A percentile compares a stretch with the other conserved stretches of the same genome.
phyloP scores from a whole-genome alignment of 1,140 invertebrate species.

The Pseudomyrmex sp. region DNA sequence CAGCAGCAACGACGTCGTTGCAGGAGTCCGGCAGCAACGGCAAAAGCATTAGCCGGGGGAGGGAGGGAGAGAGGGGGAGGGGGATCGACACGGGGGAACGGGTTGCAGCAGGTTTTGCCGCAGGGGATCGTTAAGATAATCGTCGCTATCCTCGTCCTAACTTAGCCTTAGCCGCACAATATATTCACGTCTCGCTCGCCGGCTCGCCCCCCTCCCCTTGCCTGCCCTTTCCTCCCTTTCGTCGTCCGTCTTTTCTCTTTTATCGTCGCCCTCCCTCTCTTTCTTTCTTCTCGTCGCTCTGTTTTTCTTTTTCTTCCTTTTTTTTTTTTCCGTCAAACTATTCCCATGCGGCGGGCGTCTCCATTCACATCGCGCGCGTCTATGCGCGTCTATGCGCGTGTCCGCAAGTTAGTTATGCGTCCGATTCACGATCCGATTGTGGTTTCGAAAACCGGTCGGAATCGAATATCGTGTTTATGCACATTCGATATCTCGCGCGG shows the following conservation, averaged over 20 bases:
- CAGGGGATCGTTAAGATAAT: constrained; percentile 85
- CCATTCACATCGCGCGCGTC: constrained; percentile 28
- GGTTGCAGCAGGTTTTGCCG: constrained; percentile 84
- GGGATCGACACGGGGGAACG: constrained; percentile 61
- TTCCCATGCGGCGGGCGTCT: constrained; percentile 1
- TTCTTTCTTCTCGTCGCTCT: neutral
- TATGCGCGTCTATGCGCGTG: neutral
- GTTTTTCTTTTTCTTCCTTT: constrained; percentile 5
- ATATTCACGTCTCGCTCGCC: constrained; percentile 46
- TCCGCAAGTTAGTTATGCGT: neutral
- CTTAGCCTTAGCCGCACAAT: constrained; percentile 79
- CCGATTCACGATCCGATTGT: constrained; percentile 24
- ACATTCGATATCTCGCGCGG: neutral
- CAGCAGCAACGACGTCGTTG: constrained; percentile 56
- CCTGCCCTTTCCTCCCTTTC: constrained; percentile 23
- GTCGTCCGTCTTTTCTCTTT: constrained; percentile 5
- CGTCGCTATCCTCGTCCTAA: constrained; percentile 84
- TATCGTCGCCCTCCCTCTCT: constrained; percentile 13
- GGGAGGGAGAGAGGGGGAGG: too few relatives aligned
- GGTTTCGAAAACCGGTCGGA: neutral
- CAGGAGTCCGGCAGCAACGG: constrained; percentile 44
- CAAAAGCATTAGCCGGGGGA: constrained; percentile 60
- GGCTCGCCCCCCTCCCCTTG: constrained; percentile 27
- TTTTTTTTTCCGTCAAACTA: constrained; percentile 17
- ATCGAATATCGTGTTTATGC: neutral